phyloP scores from a whole-genome alignment of 64 coral and sea anemone species.

The Anthopleura sola region DNA sequence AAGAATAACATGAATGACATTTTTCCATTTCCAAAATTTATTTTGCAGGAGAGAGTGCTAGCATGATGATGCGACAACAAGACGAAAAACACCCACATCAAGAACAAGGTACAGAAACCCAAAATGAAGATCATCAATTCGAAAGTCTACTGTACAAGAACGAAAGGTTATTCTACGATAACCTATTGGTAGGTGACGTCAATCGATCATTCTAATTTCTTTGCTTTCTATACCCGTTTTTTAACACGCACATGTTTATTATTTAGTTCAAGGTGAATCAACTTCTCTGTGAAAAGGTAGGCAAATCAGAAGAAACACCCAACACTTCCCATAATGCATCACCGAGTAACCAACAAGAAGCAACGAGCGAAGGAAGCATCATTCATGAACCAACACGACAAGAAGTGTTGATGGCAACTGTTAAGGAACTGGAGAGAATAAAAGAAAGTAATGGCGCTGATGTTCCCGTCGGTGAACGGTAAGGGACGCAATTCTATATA shows the following conservation, averaged over 20 bases:
- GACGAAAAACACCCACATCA: background rate
- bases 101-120: background rate
- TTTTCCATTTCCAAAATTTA: no score
- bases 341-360: background rate
- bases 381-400: conserved; percentile 57
- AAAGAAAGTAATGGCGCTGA: conserved; percentile 37
- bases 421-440: conserved; percentile 81
- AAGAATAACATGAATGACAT: no score
- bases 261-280: conserved; percentile 45
- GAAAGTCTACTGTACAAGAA: conserved; percentile 59
- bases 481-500: background rate
- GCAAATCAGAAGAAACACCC: background rate
- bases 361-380: background rate
- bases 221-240: no score
- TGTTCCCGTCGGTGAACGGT: background rate
- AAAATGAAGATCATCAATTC: conserved; percentile 11
- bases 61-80: conserved; percentile 48
- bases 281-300: conserved; percentile 23
- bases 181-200: conserved; percentile 58
- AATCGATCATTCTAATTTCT: background rate
- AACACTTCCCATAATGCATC: background rate
- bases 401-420: conserved; percentile 79
- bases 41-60: conserved; percentile 86
- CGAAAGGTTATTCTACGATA: conserved; percentile 78
- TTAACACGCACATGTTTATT: background rate